Evolutionary conservation across 2,113 vertebrate genomes (phyloP).

Genomic region (Pelmatolapia mariae): DNA sequence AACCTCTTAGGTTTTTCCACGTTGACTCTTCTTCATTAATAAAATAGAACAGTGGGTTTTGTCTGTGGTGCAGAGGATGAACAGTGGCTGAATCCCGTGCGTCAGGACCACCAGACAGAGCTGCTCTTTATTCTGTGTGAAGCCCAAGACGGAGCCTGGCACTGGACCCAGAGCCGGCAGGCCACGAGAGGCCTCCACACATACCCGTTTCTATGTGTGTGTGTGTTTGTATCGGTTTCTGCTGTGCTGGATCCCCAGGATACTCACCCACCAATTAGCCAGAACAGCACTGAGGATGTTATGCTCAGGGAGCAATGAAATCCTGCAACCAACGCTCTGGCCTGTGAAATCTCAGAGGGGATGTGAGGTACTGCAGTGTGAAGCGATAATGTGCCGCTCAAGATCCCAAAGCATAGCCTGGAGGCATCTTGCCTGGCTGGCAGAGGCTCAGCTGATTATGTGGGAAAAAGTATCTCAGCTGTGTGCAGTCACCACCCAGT

Average conservation of each 20-base stretch:
- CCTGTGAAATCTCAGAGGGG: not conserved
- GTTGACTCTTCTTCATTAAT: slow-evolving; percentile 69
- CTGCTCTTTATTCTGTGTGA: slow-evolving; percentile 66
- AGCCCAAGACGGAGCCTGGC: slow-evolving; percentile 76
- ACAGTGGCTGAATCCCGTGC: slow-evolving; percentile 57
- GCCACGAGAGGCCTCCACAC: slow-evolving; percentile 10
- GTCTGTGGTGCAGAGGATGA: slow-evolving; percentile 65
- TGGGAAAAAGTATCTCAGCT: slow-evolving; percentile 39
- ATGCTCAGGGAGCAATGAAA: slow-evolving; percentile 29
- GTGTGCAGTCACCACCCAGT: slow-evolving; percentile 4
- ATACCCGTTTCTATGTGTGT: not conserved
- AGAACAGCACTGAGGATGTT: slow-evolving; percentile 45
- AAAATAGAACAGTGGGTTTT: slow-evolving; percentile 68
- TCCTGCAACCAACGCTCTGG: not conserved
- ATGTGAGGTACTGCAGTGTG: not conserved
- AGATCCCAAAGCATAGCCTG: slow-evolving; percentile 15
- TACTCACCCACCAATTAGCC: slow-evolving; percentile 65
- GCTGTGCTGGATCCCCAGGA: slow-evolving; percentile 26
- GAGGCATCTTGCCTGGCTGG: slow-evolving; percentile 32
- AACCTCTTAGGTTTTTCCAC: slow-evolving; percentile 32
- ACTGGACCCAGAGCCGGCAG: slow-evolving; percentile 65
- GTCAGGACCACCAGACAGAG: slow-evolving; percentile 68
- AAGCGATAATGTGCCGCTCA: slow-evolving; percentile 6
- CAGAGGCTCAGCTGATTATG: slow-evolving; percentile 38
- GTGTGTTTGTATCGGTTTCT: slow-evolving; percentile 9